Percentiles rank a stretch among this genome's conserved stretches.
These are phyloP conservation scores for Tretioscincus oriximinensis DNA, from an alignment of 2,113 vertebrate genomes.

Conservation along the genomic window DNA sequence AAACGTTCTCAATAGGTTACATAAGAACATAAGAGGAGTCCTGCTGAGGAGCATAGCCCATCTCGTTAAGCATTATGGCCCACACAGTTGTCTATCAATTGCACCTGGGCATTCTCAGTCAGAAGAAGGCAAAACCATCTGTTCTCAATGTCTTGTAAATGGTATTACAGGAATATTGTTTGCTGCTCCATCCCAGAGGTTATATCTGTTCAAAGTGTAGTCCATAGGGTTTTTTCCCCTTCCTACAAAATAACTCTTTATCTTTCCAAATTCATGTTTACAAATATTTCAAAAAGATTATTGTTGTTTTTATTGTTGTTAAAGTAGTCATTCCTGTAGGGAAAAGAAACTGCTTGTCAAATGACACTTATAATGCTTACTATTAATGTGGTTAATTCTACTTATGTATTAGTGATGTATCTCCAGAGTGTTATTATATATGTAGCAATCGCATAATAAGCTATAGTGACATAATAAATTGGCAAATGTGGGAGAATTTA, in stretches of 20 bases:
- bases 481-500: not conserved
- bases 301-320: slow-evolving; percentile 4
- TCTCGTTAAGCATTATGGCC: too few species aligned
- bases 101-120: too few species aligned
- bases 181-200: too few species aligned
- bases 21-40: too few species aligned
- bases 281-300: not conserved
- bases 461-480: not conserved
- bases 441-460: not conserved
- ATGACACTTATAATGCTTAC: not conserved
- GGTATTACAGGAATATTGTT: too few species aligned
- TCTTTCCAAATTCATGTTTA: not conserved
- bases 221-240: slow-evolving; percentile 24
- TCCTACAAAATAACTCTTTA: slow-evolving; percentile 16
- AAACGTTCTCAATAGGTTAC: slow-evolving; percentile 35
- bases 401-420: not conserved
- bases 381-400: not conserved
- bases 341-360: not conserved
- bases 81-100: too few species aligned
- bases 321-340: not conserved
- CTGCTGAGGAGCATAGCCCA: too few species aligned
- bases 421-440: not conserved
- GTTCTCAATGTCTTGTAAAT: too few species aligned
- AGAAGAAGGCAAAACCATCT: too few species aligned
- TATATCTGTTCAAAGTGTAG: slow-evolving; percentile 38